Evolutionary conservation across 2,113 vertebrate species (phyloP).

Genomic region (Helogale parvula): DNA sequence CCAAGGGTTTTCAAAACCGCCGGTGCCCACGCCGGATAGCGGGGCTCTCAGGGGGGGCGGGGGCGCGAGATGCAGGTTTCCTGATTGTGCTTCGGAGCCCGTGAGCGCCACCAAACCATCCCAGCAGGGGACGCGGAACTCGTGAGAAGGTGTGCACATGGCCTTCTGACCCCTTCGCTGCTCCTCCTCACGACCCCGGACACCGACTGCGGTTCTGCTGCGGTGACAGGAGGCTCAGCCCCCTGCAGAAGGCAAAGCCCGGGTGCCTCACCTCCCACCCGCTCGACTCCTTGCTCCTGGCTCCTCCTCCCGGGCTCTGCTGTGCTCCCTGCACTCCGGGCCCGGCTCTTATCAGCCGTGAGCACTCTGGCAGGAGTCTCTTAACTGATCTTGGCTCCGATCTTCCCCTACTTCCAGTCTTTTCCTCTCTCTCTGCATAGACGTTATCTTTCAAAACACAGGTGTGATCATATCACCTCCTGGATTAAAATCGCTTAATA

Average conservation of each 20-base stretch:
- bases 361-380: not conserved
- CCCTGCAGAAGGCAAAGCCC: not conserved
- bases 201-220: not conserved
- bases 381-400: constrained; percentile 40
- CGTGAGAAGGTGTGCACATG: not conserved
- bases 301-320: not conserved
- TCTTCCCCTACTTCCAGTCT: not conserved
- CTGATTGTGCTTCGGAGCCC: not conserved
- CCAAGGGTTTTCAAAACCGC: not conserved
- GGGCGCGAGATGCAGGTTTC: not conserved
- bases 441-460: constrained; percentile 50
- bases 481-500: constrained; percentile 63
- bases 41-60: not conserved
- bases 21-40: not conserved
- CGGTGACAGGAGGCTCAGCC: not conserved
- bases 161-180: not conserved
- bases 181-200: not conserved
- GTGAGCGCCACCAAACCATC: not conserved
- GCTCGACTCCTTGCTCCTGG: not conserved
- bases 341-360: not conserved
- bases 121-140: not conserved
- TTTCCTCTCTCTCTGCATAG: not conserved
- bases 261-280: rapidly evolving
- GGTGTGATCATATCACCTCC: constrained; percentile 53
- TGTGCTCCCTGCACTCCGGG: not conserved